phyloP scores from a whole-genome alignment of 92 coral and sea anemone species.

The Paragorgia papillata region DNA sequence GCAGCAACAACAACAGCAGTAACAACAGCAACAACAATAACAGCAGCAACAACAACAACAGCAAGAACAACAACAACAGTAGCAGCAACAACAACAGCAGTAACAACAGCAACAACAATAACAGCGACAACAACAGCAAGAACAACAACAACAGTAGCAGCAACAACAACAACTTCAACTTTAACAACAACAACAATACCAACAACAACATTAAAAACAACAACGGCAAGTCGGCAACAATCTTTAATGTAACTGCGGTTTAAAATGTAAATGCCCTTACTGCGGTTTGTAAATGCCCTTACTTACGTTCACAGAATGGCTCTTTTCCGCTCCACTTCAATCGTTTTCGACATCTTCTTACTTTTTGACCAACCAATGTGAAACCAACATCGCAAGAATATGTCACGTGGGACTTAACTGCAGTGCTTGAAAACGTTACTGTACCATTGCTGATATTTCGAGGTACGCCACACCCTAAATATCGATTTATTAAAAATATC shows the following conservation, averaged over 20 bases:
- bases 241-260: too few species aligned
- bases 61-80: too few species aligned
- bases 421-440: neutral
- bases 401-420: slow-evolving; percentile 30
- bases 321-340: slow-evolving; percentile 67
- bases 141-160: too few species aligned
- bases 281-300: neutral
- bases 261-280: slow-evolving; percentile 42
- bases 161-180: neutral
- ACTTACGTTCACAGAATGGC: slow-evolving; percentile 57
- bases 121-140: too few species aligned
- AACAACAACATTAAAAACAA: neutral
- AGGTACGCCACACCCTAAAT: slow-evolving; percentile 5
- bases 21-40: neutral
- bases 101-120: too few species aligned
- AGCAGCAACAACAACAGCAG: too few species aligned
- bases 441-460: neutral
- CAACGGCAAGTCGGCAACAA: too few species aligned
- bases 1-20: neutral
- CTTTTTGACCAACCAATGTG: slow-evolving; percentile 40
- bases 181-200: neutral
- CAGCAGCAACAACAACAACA: too few species aligned
- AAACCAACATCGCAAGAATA: slow-evolving; percentile 72
- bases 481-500: neutral
- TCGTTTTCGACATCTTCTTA: slow-evolving; percentile 51